Evolutionary conservation across 1,140 invertebrate genomes (phyloP), one percentile per base, ranked within the genome.

Genomic region (Drosophila azteca): DNA sequence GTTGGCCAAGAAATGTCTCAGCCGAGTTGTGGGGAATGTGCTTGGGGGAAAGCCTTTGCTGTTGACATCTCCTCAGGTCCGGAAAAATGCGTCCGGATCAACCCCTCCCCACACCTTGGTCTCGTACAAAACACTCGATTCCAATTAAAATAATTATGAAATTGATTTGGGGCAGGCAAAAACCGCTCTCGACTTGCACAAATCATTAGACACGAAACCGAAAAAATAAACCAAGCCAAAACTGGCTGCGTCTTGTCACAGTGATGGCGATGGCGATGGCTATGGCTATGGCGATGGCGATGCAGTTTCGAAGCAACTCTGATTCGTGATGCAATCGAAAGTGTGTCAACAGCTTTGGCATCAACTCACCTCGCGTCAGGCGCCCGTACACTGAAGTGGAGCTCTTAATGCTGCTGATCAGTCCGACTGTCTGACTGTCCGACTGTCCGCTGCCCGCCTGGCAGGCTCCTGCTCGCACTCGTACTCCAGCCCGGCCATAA

Each of bases 61-160:
- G n/a, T 43, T 43, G 11, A 2, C 29, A 60, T 17, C 6, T 39
- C 29, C 6, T 20, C 11, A 13, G 35, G 35, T 39, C 35, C 11
- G 4, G 22, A 71, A 51, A 71, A 39, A 20, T 70, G 31, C 11
- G 11, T 13, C 11, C 11, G 31, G 8, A 31, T 31, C 31, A 31
- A 3, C 3, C 29, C 22, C 7, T n/a, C n/a, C 17, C 9, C 13
- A 9, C 45, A 46, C 45, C 20, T 20, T 22, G 13, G 20, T 3
- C 46, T 49, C 20, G 11, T 22, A 1, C 20, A 49, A 22, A 49
- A 24, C 5, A 11, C 11, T 39, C 35, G 35, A 13, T 5, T 54
- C 78, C 76, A 87, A 87, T 75, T 59, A 68, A 82, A 87, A 71
- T 78, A 78, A 69, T 88, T 88, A 82, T 87, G 70, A 87, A 87